Evolutionary conservation across 2,888 invertebrate genomes (phyloP).

Genomic region (Tortricodes alternella): DNA sequence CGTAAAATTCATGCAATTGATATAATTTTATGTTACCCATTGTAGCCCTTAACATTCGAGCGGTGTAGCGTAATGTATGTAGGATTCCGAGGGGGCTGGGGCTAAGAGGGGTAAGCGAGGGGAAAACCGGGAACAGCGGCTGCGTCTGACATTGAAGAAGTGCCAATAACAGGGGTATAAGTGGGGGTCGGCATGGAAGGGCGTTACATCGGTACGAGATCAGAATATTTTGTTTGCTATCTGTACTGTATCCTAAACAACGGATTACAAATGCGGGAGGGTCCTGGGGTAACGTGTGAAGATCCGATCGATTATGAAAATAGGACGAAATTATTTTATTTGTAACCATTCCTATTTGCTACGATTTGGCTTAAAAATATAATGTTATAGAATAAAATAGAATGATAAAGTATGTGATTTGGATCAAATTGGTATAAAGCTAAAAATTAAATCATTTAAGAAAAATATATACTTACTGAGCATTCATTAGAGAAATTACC

Average conservation of each 20-base stretch:
- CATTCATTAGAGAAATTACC: too few species aligned
- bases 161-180: constrained; percentile 83
- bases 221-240: constrained; percentile 77
- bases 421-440: too few species aligned
- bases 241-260: constrained; percentile 70
- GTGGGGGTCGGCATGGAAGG: constrained; percentile 76
- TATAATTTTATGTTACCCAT: constrained; percentile 74
- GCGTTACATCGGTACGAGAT: constrained; percentile 80
- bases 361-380: too few species aligned
- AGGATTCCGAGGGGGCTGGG: constrained; percentile 54
- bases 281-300: constrained; percentile 47
- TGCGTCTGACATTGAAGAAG: constrained; percentile 84
- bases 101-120: constrained; percentile 7
- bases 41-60: constrained; percentile 68
- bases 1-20: constrained; percentile 75
- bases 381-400: too few species aligned
- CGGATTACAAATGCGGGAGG: constrained; percentile 79
- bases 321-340: constrained; percentile 13
- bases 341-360: too few species aligned
- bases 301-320: constrained; percentile 28
- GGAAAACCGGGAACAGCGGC: constrained; percentile 47
- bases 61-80: constrained; percentile 76
- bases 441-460: too few species aligned
- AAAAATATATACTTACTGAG: too few species aligned
- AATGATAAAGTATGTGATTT: too few species aligned